Evolutionary conservation across 1,140 invertebrate genomes (phyloP), one percentile per base, ranked within the genome.

Genomic region (Ylistrum balloti): DNA sequence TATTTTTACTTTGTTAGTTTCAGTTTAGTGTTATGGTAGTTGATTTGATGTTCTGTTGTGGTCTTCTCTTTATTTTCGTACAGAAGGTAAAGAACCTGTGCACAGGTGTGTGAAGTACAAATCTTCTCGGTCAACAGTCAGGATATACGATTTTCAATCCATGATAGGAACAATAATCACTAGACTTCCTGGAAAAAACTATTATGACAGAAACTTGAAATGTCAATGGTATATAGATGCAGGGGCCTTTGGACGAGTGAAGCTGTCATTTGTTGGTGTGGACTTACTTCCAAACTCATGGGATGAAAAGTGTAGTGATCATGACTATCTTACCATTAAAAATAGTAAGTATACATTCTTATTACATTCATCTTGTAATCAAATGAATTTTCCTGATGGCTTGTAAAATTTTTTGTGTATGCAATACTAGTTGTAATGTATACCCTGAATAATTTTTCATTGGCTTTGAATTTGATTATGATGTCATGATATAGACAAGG

Each of bases 161-260:
- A 41, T 87, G n/a, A 89, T n/a, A 22, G 93, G 93, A 15, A 90
- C 33, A 10, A 94, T 94, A 17, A 91, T 74, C 33, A 93, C 93
- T 33, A 33, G 91, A 0, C 41, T 88, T 0, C 13, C n/a, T 33
- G 91, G 89, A 48, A 17, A 35, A 17, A 86, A 28, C 28, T 86
- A 33, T 33, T 93, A 94, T 90, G 88, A 34, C 28, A 92, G 92
- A 33, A 90, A 92, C 41, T 17, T 93, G n/a, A 35, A 91, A 41
- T 94, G 93, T 48, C 33, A 33, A 17, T 93, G 92, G 92, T 86
- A 89, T 35, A 89, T 93, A 48, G 87, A 92, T 89, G 92, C 91
- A 32, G 89, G 89, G 0, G 28, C 85, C 15, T 34, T 86, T 15
- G 56, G 88, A n/a, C 48, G 35, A 34, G 87, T 93, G 17, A 90